phyloP scores from a whole-genome alignment of 2,888 invertebrate genomes.

The Polietes domitor region DNA sequence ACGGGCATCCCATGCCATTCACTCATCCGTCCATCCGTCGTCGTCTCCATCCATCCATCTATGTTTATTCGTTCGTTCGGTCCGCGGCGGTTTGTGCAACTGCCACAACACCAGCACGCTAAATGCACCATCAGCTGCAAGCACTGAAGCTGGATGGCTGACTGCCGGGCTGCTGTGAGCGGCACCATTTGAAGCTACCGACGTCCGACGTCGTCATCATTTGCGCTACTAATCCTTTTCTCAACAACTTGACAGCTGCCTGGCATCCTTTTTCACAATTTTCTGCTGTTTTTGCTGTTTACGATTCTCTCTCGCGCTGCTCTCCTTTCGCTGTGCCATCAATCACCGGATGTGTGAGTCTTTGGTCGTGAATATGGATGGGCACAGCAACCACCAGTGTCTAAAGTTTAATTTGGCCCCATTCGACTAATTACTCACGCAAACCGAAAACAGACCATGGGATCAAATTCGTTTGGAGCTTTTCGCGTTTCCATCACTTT shows the following conservation, averaged over 20 bases:
- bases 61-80: background rate
- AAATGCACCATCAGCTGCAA: constrained; percentile 50
- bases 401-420: constrained; percentile 49
- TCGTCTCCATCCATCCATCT: constrained; percentile 14
- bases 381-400: background rate
- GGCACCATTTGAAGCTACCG: constrained; percentile 76
- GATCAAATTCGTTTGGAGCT: constrained; percentile 47
- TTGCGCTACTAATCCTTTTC: constrained; percentile 77
- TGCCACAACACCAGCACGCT: constrained; percentile 56
- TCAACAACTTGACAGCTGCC: constrained; percentile 79
- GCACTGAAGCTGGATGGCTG: constrained; percentile 21
- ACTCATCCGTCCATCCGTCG: constrained; percentile 46
- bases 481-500: constrained; percentile 33
- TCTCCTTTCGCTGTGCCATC: constrained; percentile 78
- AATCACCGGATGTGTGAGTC: constrained; percentile 74
- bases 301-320: constrained; percentile 22
- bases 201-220: constrained; percentile 65
- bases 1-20: constrained; percentile 36
- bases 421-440: constrained; percentile 63
- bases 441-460: constrained; percentile 40
- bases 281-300: constrained; percentile 1
- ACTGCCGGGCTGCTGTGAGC: constrained; percentile 64
- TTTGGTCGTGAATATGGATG: constrained; percentile 6
- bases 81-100: constrained; percentile 28
- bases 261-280: constrained; percentile 78